Conservation (phyloP, 2,888 invertebrate genomes). For the Tethea ocularis region DNA sequence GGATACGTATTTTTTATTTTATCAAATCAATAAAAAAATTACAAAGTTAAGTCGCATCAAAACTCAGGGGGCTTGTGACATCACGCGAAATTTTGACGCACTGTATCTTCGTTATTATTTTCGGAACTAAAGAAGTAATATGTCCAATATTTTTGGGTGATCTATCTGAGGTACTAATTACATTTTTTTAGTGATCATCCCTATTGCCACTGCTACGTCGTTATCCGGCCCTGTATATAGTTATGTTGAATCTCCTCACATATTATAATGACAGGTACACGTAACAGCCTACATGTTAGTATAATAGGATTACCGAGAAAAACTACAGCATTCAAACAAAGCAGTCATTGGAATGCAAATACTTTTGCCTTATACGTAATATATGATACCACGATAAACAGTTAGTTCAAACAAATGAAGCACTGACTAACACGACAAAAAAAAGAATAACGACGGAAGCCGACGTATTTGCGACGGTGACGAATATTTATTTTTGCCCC, state of each 20-base stretch:
- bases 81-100: no score
- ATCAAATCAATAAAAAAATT: no score
- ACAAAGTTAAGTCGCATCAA: no score
- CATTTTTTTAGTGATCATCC: no score
- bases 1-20: no score
- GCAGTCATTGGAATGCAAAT: neutral
- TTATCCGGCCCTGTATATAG: no score
- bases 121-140: no score
- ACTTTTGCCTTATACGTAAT: neutral
- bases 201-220: no score
- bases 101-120: no score
- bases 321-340: neutral
- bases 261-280: neutral
- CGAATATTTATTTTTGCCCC: neutral
- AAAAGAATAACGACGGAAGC: neutral
- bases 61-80: no score
- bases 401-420: neutral
- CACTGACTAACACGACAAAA: neutral
- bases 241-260: neutral
- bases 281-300: neutral
- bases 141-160: no score
- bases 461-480: neutral
- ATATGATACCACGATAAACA: constrained; percentile 1
- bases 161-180: no score
- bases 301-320: neutral